phyloP scores from a whole-genome alignment of 92 coral and sea anemone genomes.

The Plumapathes pennacea region DNA sequence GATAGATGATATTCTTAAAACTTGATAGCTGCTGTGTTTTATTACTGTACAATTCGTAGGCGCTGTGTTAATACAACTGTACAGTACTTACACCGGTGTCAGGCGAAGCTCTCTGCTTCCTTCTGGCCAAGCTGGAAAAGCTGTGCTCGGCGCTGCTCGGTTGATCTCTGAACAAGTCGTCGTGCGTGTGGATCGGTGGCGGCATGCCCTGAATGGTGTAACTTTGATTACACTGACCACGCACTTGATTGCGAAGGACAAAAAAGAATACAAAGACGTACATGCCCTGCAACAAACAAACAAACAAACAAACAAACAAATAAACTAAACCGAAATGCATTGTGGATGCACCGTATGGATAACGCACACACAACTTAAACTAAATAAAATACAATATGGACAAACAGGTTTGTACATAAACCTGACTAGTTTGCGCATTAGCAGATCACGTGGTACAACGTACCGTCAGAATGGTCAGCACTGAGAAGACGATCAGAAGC shows the following conservation, averaged over 20 bases:
- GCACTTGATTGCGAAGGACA: slow-evolving; percentile 89
- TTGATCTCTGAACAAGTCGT: slow-evolving; percentile 81
- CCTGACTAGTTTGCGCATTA: not conserved
- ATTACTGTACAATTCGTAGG: no score
- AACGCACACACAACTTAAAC: no score
- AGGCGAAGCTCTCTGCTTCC: slow-evolving; percentile 72
- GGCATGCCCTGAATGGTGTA: slow-evolving; percentile 80
- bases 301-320: not conserved
- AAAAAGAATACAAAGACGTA: slow-evolving; percentile 91
- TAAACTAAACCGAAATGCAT: not conserved
- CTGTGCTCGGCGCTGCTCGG: slow-evolving; percentile 78
- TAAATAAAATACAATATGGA: no score
- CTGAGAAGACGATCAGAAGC: slow-evolving; percentile 72
- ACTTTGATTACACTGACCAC: slow-evolving; percentile 74
- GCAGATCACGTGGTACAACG: not conserved
- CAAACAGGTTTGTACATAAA: not conserved
- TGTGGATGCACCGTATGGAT: no score
- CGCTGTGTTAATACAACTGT: no score
- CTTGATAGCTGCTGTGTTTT: no score
- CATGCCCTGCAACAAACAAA: slow-evolving; percentile 59
- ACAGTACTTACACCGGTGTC: slow-evolving; percentile 59
- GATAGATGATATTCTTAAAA: no score
- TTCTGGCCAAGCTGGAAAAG: slow-evolving; percentile 68
- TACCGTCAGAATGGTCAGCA: slow-evolving; percentile 77
- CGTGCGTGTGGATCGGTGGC: slow-evolving; percentile 74